Evolutionary conservation across 2,113 vertebrate genomes (phyloP).

Genomic region (Balaeniceps rex): DNA sequence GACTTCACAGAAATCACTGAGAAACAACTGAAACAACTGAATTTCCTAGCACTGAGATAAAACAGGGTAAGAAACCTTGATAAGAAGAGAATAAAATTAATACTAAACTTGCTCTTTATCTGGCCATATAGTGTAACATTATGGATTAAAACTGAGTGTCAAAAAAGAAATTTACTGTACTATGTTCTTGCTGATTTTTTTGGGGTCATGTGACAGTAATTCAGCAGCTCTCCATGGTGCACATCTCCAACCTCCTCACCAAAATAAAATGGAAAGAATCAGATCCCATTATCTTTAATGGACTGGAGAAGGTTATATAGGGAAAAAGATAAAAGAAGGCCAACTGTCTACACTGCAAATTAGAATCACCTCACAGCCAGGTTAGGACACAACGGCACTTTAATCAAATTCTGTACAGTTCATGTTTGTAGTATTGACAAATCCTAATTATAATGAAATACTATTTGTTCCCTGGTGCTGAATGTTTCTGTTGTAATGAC

Average conservation of each 20-base stretch:
- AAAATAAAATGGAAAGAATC: neutral
- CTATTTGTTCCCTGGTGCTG: constrained; percentile 3
- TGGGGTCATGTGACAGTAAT: neutral
- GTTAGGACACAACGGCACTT: constrained; percentile 4
- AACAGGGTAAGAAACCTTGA: neutral
- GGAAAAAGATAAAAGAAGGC: neutral
- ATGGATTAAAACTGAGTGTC: neutral
- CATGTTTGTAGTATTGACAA: constrained; percentile 8
- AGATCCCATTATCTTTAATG: neutral
- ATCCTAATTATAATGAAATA: constrained; percentile 35
- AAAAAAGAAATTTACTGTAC: neutral
- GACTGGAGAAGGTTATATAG: neutral
- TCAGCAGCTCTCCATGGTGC: neutral
- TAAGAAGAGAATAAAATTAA: neutral
- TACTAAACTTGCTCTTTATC: neutral
- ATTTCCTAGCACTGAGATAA: neutral
- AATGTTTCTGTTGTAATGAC: neutral
- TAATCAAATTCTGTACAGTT: neutral
- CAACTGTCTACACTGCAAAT: neutral
- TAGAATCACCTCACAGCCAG: neutral
- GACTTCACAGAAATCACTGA: neutral
- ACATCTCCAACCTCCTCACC: neutral
- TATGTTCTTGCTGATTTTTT: neutral
- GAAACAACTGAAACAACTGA: neutral
- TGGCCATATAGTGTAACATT: neutral